Conservation (phyloP, 2,797 vertebrate genomes). For the Delichon dasypus region DNA sequence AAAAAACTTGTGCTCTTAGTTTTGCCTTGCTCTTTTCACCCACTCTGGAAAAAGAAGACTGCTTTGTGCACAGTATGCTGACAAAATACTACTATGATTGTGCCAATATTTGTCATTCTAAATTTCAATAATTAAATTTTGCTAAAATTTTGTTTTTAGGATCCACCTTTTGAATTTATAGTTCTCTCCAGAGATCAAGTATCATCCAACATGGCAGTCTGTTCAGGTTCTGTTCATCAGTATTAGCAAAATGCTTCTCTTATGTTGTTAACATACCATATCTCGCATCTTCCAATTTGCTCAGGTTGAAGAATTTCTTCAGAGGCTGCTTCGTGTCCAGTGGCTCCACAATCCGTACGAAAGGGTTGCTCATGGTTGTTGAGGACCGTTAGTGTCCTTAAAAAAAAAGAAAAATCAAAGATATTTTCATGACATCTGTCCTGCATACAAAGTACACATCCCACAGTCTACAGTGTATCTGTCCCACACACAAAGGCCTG, state of each 20-base stretch:
- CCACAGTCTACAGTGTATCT: neutral
- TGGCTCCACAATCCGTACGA: slow-evolving; percentile 80
- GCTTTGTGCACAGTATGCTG: neutral
- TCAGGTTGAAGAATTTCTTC: slow-evolving; percentile 89
- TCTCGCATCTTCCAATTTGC: slow-evolving; percentile 86
- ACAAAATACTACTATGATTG: neutral
- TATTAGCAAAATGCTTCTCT: neutral
- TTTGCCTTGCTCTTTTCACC: neutral
- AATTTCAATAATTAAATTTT: neutral
- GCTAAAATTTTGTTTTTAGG: neutral
- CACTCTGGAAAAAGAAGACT: neutral
- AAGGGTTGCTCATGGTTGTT: slow-evolving; percentile 85
- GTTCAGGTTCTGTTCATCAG: neutral
- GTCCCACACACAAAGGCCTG: neutral
- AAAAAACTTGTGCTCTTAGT: neutral
- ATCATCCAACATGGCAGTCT: neutral
- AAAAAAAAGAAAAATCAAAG: neutral
- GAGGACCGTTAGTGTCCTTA: neutral
- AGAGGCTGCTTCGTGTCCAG: slow-evolving; percentile 80
- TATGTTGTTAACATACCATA: slow-evolving; percentile 80
- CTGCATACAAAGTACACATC: fast-evolving
- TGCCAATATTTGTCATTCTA: neutral
- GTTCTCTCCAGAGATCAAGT: neutral
- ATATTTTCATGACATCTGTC: neutral
- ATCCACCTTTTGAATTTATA: neutral